Percentiles rank a stretch among this genome's conserved stretches.
These are phyloP conservation scores for Gymnarchus niloticus DNA, from an alignment of 2,113 vertebrate genomes.

Conservation along the genomic window DNA sequence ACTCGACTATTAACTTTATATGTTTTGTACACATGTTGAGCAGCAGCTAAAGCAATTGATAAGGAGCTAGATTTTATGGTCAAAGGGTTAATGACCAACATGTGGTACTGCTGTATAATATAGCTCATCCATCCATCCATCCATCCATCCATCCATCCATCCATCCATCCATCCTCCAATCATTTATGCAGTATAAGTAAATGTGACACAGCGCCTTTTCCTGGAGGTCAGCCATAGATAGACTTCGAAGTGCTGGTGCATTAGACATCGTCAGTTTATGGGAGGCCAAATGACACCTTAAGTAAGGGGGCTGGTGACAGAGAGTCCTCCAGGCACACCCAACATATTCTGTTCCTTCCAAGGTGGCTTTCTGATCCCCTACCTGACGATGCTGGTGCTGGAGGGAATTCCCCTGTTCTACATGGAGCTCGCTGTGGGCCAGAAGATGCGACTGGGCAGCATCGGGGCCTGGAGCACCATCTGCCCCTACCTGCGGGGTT, in stretches of 20 bases:
- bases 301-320: neutral
- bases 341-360: slow-evolving; percentile 9
- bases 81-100: neutral
- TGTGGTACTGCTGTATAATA: neutral
- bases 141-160: too few relatives aligned
- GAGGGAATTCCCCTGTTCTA: slow-evolving; percentile 85
- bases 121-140: neutral
- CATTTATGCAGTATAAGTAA: neutral
- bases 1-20: too few relatives aligned
- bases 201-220: neutral
- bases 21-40: neutral
- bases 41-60: neutral
- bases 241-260: neutral
- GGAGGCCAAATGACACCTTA: too few relatives aligned
- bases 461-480: slow-evolving; percentile 81
- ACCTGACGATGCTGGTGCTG: slow-evolving; percentile 77
- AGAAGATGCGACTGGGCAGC: slow-evolving; percentile 84
- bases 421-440: slow-evolving; percentile 85
- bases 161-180: neutral
- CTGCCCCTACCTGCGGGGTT: slow-evolving; percentile 79
- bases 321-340: neutral
- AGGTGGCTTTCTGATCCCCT: slow-evolving; percentile 89
- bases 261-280: neutral
- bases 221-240: neutral
- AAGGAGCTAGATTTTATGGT: neutral